Base-by-base conservation (phyloP, 2,888 invertebrate genomes). In the Trichogramma evanescens region DNA sequence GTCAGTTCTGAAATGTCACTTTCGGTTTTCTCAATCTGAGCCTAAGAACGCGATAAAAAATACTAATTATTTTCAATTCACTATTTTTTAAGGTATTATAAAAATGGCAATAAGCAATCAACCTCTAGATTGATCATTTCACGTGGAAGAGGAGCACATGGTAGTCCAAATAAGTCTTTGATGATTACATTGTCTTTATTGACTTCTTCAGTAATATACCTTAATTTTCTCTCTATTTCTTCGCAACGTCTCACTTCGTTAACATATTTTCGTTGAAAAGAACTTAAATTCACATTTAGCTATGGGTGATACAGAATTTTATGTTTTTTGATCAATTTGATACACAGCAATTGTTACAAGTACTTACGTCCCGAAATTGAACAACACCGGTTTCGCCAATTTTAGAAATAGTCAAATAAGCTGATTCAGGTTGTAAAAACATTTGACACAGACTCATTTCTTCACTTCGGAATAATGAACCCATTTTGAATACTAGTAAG, bases 351-450 rank as follows among this genome's bases (percentile, higher is more conserved):
- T 7, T 8, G 1, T 4, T 5, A 6, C n/a, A 10, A 10, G 40
- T 39, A 39, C 4, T 89, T 82, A 95, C 94, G 82, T 96, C 95
- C 80, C 94, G 86, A 78, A 97, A 97, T 82, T 96, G 95, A 52
- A 95, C 94, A 62, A 91, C 86, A 66, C 95, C 96, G 44, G 91
- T 87, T 80, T 96, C 95, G 58, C 96, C 96, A 64, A 97, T 82
- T 80, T 96, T 94, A 3, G 95, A 93, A 64, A 96, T 89, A 67
- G 93, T 91, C 69, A 89, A 88, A 80, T 96, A 97, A 0, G 95
- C 94, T 44, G 95, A 91, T 81, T 96, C 96, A 38, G 94, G 93
- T 79, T 96, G 95, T 71, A 96, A 89, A 81, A 94, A 96, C 80
- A 96, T 86, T 82, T 96, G 96, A 74, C 79, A 80, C 63, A 80